Evolutionary conservation across 2,113 vertebrate genomes (phyloP).

Genomic region (Macaca fascicularis): T2T-MFA8v1.1 NC_088395.1:153829001-153829500

Average conservation of each 20-base stretch:
- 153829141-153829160: neutral
- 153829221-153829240: neutral
- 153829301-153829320: neutral
- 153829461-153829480: neutral
- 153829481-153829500: neutral
- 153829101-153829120: neutral
- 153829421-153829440: neutral
- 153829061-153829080: neutral
- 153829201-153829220: neutral
- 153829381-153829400: neutral
- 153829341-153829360: neutral
- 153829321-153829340: neutral
- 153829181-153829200: neutral
- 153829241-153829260: neutral
- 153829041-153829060: neutral
- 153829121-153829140: neutral
- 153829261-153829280: neutral
- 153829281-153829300: neutral
- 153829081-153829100: conserved; percentile 17
- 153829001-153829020: neutral
- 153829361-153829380: neutral
- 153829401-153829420: neutral
- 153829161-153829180: neutral
- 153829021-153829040: neutral
- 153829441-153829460: neutral